phyloP scores from a whole-genome alignment of 1,140 invertebrate genomes.

The Camponotus vicinus region DNA sequence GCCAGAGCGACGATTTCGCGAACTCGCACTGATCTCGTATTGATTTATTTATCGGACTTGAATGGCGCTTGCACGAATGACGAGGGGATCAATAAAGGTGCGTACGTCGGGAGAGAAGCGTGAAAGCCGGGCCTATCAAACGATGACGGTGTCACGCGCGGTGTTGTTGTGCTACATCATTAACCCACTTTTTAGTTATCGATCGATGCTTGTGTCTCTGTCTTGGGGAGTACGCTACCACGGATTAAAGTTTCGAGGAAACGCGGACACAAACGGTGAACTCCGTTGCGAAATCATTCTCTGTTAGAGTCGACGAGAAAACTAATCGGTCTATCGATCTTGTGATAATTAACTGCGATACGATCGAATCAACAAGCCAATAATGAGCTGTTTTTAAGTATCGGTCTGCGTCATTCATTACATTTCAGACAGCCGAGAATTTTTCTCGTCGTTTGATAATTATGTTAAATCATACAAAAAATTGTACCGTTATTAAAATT shows the following conservation, averaged over 20 bases:
- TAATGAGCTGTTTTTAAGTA: neutral
- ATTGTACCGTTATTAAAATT: neutral
- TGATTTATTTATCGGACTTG: slow-evolving; percentile 50
- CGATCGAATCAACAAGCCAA: slow-evolving; percentile 20
- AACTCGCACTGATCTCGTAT: slow-evolving; percentile 16
- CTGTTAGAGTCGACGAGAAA: neutral
- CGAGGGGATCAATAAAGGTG: slow-evolving; percentile 49
- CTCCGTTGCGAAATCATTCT: slow-evolving; percentile 31
- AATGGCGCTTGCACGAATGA: slow-evolving; percentile 53
- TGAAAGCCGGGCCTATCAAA: slow-evolving; percentile 35
- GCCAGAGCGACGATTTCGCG: slow-evolving; percentile 68
- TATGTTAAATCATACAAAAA: slow-evolving; percentile 8
- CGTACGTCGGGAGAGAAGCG: slow-evolving; percentile 45
- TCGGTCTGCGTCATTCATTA: neutral
- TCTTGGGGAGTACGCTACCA: neutral
- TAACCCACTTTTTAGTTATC: slow-evolving; percentile 61
- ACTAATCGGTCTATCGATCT: slow-evolving; percentile 9
- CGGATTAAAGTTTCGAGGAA: slow-evolving; percentile 46
- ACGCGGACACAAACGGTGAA: slow-evolving; percentile 30
- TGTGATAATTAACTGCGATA: neutral
- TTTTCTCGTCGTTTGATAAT: slow-evolving; percentile 1
- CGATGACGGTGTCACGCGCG: neutral
- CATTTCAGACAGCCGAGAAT: neutral
- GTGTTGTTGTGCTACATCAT: slow-evolving; percentile 38
- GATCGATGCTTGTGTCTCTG: slow-evolving; percentile 8